These are phyloP conservation scores for Armadillidium nasatum DNA, from an alignment of 1,140 invertebrate genomes.

Conservation along the genomic window DNA sequence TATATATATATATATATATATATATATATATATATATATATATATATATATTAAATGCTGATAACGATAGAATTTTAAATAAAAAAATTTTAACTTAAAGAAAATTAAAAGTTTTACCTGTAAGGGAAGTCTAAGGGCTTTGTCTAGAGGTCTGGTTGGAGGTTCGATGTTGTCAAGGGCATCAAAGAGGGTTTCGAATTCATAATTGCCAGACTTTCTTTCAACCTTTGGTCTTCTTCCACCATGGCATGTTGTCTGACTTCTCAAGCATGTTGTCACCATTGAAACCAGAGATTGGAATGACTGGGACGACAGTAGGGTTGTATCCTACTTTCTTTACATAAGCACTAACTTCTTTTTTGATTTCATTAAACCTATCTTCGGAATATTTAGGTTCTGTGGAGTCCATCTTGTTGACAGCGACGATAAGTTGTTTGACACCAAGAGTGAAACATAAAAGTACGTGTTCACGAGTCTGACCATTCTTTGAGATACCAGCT, in stretches of 20 bases:
- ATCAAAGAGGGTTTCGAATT: conserved; percentile 84
- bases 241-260: conserved; percentile 90
- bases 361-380: conserved; percentile 90
- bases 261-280: conserved; percentile 96
- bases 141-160: conserved; percentile 88
- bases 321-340: conserved; percentile 98
- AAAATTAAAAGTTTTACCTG: too few relatives aligned
- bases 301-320: conserved; percentile 89
- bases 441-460: conserved; percentile 94
- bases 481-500: conserved; percentile 98
- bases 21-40: too few relatives aligned
- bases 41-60: too few relatives aligned
- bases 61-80: too few relatives aligned
- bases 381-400: conserved; percentile 94
- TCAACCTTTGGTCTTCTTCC: conserved; percentile 94
- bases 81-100: too few relatives aligned
- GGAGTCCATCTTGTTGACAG: conserved; percentile 99
- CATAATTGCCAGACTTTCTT: conserved; percentile 81
- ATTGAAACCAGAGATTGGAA: conserved; percentile 98
- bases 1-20: too few relatives aligned
- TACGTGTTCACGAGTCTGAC: conserved; percentile 98
- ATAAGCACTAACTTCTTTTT: conserved; percentile 90
- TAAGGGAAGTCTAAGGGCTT: conserved; percentile 91
- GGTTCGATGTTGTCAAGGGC: conserved; percentile 93
- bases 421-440: conserved; percentile 96